Evolutionary conservation across 2,113 vertebrate species (phyloP), one percentile per base, ranked within the genome.

Genomic region (Beaufortia kweichowensis): DNA sequence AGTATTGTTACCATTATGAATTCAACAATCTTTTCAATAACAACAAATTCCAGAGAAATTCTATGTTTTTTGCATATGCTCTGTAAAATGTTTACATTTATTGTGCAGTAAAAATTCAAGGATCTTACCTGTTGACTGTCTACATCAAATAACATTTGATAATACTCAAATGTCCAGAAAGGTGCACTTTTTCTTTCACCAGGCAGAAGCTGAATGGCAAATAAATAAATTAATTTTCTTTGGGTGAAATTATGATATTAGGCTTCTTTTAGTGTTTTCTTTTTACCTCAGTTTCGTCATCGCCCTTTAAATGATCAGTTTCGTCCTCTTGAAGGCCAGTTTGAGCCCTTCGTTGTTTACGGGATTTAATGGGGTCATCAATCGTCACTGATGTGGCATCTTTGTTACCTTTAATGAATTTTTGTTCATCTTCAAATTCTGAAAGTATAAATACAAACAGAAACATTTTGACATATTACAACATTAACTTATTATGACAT

Each of bases 161-260:
- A 99, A 86, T 97, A 98, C 21, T 98, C 96, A 87, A 99, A 96
- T 0, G 96, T 95, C 97, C 96, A 99, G 89, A 99, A 98, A 39
- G 96, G 94, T 33, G 91, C 91, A 84, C 85, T 94, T 91, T 95
- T 96, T 91, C 93, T 96, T 85, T 96, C 90, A 72, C 93, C 94
- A 10, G 94, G 91, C 78, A 98, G 94, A 81, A 99, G 91, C 96
- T 98, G 77, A 48, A 50, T 8, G 56, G 50, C 1, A 50, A 71
- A 28, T 6, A 4, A 68, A n/a, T n/a, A n/a, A n/a, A n/a, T n/a
- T n/a, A n/a, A n/a, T n/a, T n/a, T n/a, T n/a, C n/a, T n/a, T n/a
- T n/a, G n/a, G n/a, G n/a, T 50, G 21, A 12, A 69, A 23, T 19
- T 0, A 1, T 21, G 46, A 19, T 61, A 2, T 31, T 35, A 6